These are phyloP conservation scores for Nyleta sp. DNA, from an alignment of 2,888 invertebrate species.

Conservation along the genomic window DNA sequence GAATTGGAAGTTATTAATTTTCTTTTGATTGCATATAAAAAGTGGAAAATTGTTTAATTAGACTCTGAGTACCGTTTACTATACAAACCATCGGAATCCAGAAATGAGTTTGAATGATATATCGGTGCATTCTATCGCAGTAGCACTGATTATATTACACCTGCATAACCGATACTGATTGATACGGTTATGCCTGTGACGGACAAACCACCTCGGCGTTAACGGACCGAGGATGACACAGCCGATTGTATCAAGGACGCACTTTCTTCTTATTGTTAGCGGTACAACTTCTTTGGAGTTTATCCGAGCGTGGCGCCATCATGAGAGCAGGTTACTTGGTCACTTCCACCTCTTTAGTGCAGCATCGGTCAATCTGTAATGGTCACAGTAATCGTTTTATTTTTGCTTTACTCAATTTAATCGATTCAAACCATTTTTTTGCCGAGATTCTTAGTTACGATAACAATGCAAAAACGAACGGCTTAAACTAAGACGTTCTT, in stretches of 20 bases:
- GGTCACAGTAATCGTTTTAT: slow-evolving; percentile 4
- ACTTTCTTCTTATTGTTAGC: slow-evolving; percentile 77
- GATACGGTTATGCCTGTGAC: slow-evolving; percentile 69
- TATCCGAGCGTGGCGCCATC: slow-evolving; percentile 72
- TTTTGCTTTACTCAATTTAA: not conserved
- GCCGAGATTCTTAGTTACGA: no score
- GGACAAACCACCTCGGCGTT: slow-evolving; percentile 75
- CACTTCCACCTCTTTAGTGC: slow-evolving; percentile 65
- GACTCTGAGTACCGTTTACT: slow-evolving; percentile 17
- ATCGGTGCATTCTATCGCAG: slow-evolving; percentile 51
- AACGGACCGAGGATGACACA: slow-evolving; percentile 81
- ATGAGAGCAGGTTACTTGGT: slow-evolving; percentile 78
- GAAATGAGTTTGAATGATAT: slow-evolving; percentile 70
- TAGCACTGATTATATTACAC: slow-evolving; percentile 78
- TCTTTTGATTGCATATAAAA: not conserved
- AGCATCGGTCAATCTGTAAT: slow-evolving; percentile 24
- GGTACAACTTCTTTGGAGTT: slow-evolving; percentile 77
- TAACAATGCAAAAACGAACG: no score
- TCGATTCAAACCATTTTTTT: no score
- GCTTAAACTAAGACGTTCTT: no score
- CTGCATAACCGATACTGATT: slow-evolving; percentile 79
- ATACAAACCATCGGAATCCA: slow-evolving; percentile 73
- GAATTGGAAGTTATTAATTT: no score
- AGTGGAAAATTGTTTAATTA: slow-evolving; percentile 30
- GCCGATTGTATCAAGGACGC: slow-evolving; percentile 75